phyloP scores from a whole-genome alignment of 1,140 invertebrate genomes.

The Bombus sylvicola region DNA sequence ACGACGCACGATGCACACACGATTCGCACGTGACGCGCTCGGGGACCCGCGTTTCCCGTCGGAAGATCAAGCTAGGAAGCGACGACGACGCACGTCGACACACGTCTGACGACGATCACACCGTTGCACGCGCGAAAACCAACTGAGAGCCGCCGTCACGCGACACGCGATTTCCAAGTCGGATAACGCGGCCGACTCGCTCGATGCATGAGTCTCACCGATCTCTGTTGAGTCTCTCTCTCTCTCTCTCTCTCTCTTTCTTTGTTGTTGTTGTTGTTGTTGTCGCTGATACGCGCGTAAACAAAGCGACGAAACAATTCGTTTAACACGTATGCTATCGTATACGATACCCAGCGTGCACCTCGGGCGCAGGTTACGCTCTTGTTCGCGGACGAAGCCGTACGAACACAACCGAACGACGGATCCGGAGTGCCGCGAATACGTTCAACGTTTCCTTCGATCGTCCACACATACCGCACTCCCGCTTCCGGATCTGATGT shows the following conservation, averaged over 20 bases:
- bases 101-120: slow-evolving; percentile 48
- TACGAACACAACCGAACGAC: slow-evolving; percentile 20
- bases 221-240: not conserved
- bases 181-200: slow-evolving; percentile 40
- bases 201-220: slow-evolving; percentile 12
- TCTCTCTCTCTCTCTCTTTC: no score
- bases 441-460: slow-evolving; percentile 34
- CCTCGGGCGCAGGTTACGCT: slow-evolving; percentile 26
- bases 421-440: slow-evolving; percentile 27
- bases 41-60: slow-evolving; percentile 5
- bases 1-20: slow-evolving; percentile 57
- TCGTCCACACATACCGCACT: slow-evolving; percentile 27
- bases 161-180: slow-evolving; percentile 61
- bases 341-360: not conserved
- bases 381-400: slow-evolving; percentile 37
- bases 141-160: slow-evolving; percentile 46
- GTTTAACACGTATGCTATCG: no score
- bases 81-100: not conserved
- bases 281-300: slow-evolving; percentile 35
- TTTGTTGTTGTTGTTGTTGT: not conserved
- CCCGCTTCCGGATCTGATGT: not conserved
- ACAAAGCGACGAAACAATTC: slow-evolving; percentile 23
- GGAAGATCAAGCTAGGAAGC: not conserved
- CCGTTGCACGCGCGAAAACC: slow-evolving; percentile 60
- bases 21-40: slow-evolving; percentile 60